These are phyloP conservation scores for Stegophylla sp. DNA, from an alignment of 2,888 invertebrate species.

Conservation along the genomic window DNA sequence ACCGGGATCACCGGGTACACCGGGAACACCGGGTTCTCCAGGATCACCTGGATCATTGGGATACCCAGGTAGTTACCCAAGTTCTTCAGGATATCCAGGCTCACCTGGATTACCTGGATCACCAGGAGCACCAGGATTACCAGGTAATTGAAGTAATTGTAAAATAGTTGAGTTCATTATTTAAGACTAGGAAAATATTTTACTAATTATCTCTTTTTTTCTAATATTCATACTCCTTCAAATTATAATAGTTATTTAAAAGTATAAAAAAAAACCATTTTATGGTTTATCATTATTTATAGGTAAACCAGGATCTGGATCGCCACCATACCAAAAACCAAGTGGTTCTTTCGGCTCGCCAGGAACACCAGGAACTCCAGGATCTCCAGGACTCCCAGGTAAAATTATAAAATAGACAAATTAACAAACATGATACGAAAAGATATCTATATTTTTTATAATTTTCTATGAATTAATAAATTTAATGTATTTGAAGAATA, in stretches of 20 bases:
- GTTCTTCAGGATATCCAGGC: constrained; percentile 52
- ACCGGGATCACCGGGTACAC: constrained; percentile 61
- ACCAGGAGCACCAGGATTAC: constrained; percentile 60
- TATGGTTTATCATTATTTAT: constrained; percentile 1
- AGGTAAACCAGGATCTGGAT: background rate
- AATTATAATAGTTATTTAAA: too few relatives aligned
- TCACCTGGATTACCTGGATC: constrained; percentile 61
- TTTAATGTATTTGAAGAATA: too few relatives aligned
- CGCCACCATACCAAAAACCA: constrained; percentile 58
- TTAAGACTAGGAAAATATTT: too few relatives aligned
- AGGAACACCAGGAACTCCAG: constrained; percentile 44
- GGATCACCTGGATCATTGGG: constrained; percentile 50
- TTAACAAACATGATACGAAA: too few relatives aligned
- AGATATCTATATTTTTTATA: too few relatives aligned
- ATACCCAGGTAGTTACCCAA: constrained; percentile 64
- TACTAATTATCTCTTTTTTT: too few relatives aligned
- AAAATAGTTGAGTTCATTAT: too few relatives aligned
- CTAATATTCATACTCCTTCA: too few relatives aligned
- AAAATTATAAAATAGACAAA: too few relatives aligned
- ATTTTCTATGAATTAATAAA: too few relatives aligned
- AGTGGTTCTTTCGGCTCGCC: constrained; percentile 60
- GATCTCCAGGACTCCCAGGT: constrained; percentile 60
- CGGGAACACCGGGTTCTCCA: constrained; percentile 61
- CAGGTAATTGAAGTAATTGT: constrained; percentile 6
- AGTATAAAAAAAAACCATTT: too few relatives aligned